Evolutionary conservation across 2,888 invertebrate species (phyloP).

Genomic region (Trachelus iudaicus): DNA sequence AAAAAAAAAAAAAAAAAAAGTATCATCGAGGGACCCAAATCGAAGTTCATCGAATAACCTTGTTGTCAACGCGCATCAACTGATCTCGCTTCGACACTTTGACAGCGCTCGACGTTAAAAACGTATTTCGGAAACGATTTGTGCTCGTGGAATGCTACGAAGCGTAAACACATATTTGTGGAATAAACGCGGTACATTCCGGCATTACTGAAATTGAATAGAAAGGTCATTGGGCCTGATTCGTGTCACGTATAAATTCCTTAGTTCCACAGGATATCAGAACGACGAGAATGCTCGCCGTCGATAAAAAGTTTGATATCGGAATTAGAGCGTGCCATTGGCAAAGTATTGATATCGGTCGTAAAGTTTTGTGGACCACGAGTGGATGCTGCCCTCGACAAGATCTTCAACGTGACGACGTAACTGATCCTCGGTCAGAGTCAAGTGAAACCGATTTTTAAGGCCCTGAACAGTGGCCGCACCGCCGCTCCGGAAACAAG

Average conservation of each 20-base stretch:
- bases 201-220: slow-evolving; percentile 6
- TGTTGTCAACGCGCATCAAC: background rate
- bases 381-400: slow-evolving; percentile 94
- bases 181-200: background rate
- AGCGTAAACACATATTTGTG: slow-evolving; percentile 22
- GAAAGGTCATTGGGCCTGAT: slow-evolving; percentile 12
- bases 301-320: background rate
- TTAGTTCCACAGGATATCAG: background rate
- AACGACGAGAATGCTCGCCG: background rate
- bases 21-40: slow-evolving; percentile 16
- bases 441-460: slow-evolving; percentile 94
- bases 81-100: background rate
- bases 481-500: slow-evolving; percentile 96
- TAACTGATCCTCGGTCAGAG: slow-evolving; percentile 94
- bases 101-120: slow-evolving; percentile 15
- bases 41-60: background rate
- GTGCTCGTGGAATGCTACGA: slow-evolving; percentile 51
- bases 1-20: slow-evolving; percentile 34
- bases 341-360: slow-evolving; percentile 99
- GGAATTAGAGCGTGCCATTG: slow-evolving; percentile 87
- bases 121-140: slow-evolving; percentile 36
- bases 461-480: slow-evolving; percentile 90
- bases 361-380: slow-evolving; percentile 96
- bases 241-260: background rate
- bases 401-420: slow-evolving; percentile 91